Percentiles rank a stretch among this genome's conserved stretches.
These are phyloP conservation scores for Oreochromis aureus DNA, from an alignment of 2,113 vertebrate species.

Conservation along the genomic window DNA sequence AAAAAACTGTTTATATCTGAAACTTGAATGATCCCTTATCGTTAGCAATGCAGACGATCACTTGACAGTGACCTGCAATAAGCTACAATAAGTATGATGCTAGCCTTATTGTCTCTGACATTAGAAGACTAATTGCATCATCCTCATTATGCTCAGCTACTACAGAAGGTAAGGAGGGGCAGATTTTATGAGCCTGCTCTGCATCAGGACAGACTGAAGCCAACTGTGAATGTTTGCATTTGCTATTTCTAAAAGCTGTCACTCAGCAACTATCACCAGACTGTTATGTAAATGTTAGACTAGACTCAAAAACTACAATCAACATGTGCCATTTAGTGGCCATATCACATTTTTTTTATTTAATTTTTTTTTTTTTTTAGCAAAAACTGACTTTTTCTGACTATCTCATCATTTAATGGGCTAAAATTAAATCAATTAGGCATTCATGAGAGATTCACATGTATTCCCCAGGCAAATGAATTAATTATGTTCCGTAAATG, in stretches of 20 bases:
- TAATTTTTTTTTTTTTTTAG: not conserved
- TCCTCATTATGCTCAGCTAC: not conserved
- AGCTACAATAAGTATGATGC: not conserved
- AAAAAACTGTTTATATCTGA: rapidly evolving
- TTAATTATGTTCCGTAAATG: slow-evolving; percentile 30
- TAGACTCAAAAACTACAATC: not conserved
- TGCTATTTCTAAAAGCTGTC: slow-evolving; percentile 9
- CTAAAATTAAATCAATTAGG: slow-evolving; percentile 14
- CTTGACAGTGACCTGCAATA: not conserved
- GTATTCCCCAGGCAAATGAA: not conserved
- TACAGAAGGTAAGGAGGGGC: not conserved
- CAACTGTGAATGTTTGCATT: not conserved
- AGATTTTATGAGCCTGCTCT: not conserved
- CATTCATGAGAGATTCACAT: not conserved
- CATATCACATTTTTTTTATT: not conserved
- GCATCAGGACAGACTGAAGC: not conserved
- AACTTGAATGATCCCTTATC: not conserved
- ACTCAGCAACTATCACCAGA: not conserved
- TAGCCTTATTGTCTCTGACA: not conserved
- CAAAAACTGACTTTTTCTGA: not conserved
- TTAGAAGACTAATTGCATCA: not conserved
- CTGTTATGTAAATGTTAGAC: not conserved
- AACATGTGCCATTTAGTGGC: not conserved
- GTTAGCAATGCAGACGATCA: not conserved
- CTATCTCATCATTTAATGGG: not conserved